A percentile compares a stretch with the other conserved stretches of the same genome.
These are phyloP conservation scores for Andrena minutula DNA, from an alignment of 2,888 invertebrate genomes.

Conservation along the genomic window DNA sequence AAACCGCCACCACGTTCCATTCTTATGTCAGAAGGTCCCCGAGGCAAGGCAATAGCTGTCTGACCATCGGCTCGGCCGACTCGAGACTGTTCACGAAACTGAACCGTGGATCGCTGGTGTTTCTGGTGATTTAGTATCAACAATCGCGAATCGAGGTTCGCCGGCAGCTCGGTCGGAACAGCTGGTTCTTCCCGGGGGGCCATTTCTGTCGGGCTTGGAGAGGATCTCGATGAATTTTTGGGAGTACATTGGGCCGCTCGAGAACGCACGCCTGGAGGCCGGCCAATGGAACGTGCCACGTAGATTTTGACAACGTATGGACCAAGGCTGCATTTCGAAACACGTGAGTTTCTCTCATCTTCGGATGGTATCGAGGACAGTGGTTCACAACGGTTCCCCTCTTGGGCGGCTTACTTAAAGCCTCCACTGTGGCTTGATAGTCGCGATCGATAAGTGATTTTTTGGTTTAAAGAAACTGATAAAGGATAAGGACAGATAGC, in stretches of 20 bases:
- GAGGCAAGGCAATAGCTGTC: conserved; percentile 61
- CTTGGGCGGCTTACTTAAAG: neutral
- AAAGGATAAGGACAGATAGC: neutral
- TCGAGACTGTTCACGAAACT: conserved; percentile 18
- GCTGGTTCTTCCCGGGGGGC: neutral
- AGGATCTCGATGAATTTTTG: conserved; percentile 5
- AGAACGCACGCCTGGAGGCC: neutral
- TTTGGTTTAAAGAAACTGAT: neutral
- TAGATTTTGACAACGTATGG: conserved; percentile 28
- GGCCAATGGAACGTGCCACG: conserved; percentile 29
- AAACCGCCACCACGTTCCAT: conserved; percentile 50
- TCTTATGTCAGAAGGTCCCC: conserved; percentile 57
- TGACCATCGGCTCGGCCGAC: conserved; percentile 41
- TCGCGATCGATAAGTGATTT: neutral
- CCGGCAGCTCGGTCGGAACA: neutral
- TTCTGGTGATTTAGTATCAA: neutral
- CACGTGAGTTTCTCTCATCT: conserved; percentile 35
- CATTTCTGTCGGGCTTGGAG: neutral
- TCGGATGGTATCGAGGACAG: neutral
- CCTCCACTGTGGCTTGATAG: neutral
- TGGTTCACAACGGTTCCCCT: neutral
- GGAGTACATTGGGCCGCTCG: neutral
- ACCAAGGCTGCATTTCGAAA: neutral
- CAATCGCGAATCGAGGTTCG: neutral
- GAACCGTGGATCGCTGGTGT: neutral